Evolutionary conservation across 2,797 vertebrate genomes (phyloP).

Genomic region (Lutra lutra): DNA sequence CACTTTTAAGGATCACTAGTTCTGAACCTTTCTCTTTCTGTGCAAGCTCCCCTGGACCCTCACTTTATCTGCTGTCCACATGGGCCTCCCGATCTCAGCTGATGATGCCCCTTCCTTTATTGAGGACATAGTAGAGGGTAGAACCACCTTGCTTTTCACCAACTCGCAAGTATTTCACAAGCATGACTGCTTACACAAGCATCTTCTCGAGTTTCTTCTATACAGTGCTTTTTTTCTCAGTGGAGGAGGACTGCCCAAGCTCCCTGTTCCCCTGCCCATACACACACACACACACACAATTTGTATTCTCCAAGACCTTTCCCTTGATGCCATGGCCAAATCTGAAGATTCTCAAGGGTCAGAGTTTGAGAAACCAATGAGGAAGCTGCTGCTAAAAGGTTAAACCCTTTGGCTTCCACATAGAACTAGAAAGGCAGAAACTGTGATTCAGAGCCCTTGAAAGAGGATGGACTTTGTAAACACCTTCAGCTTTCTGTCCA

Average conservation of each 20-base stretch:
- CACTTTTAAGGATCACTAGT: rapidly evolving
- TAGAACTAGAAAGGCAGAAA: neutral
- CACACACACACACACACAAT: rapidly evolving
- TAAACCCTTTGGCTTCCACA: neutral
- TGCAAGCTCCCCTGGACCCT: neutral
- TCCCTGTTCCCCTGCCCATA: too few relatives aligned
- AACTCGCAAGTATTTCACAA: rapidly evolving
- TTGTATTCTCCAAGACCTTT: neutral
- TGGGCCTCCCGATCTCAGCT: rapidly evolving
- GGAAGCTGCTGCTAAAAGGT: neutral
- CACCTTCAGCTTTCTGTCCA: neutral
- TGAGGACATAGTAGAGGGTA: neutral
- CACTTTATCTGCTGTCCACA: rapidly evolving
- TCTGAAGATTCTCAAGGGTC: neutral
- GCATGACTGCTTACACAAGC: rapidly evolving
- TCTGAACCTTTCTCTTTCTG: neutral
- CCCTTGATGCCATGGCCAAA: neutral
- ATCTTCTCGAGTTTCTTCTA: rapidly evolving
- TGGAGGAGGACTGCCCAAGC: neutral
- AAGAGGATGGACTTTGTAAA: too few relatives aligned
- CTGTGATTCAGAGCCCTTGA: neutral
- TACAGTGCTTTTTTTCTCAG: neutral
- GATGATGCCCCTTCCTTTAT: rapidly evolving
- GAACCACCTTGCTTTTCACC: rapidly evolving
- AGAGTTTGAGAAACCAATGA: neutral